Evolutionary conservation across 1,140 invertebrate species (phyloP).

Genomic region (Cydia splendana): DNA sequence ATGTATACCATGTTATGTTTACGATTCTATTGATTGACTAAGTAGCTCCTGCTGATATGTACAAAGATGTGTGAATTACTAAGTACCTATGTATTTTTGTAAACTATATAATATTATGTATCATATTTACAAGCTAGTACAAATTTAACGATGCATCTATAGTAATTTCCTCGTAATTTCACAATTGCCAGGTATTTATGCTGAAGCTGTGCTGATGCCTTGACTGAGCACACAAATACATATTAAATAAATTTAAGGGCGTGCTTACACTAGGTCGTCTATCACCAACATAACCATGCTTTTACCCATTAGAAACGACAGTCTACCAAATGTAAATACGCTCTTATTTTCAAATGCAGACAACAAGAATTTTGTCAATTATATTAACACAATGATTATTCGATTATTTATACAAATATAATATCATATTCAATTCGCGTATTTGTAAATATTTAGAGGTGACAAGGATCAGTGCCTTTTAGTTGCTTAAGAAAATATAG

Average conservation of each 20-base stretch:
- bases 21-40: slow-evolving; percentile 14
- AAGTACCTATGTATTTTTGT: slow-evolving; percentile 33
- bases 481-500: slow-evolving; percentile 45
- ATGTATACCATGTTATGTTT: slow-evolving; percentile 11
- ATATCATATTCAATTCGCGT: slow-evolving; percentile 20
- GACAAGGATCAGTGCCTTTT: slow-evolving; percentile 49
- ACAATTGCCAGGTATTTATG: neutral
- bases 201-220: neutral
- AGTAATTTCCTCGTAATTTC: neutral
- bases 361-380: neutral
- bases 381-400: slow-evolving; percentile 1
- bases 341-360: neutral
- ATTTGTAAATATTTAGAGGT: slow-evolving; percentile 32
- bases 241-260: neutral
- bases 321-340: neutral
- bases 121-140: slow-evolving; percentile 15
- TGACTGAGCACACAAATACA: neutral
- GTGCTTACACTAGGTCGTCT: neutral
- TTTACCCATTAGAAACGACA: neutral
- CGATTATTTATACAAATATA: slow-evolving; percentile 3
- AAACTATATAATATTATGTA: slow-evolving; percentile 28
- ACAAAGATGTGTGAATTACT: slow-evolving; percentile 30
- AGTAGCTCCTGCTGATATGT: slow-evolving; percentile 25
- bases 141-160: slow-evolving; percentile 9
- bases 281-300: neutral